Evolutionary conservation across 2,797 vertebrate species (phyloP).

Genomic region (Sebastolobus alascanus): DNA sequence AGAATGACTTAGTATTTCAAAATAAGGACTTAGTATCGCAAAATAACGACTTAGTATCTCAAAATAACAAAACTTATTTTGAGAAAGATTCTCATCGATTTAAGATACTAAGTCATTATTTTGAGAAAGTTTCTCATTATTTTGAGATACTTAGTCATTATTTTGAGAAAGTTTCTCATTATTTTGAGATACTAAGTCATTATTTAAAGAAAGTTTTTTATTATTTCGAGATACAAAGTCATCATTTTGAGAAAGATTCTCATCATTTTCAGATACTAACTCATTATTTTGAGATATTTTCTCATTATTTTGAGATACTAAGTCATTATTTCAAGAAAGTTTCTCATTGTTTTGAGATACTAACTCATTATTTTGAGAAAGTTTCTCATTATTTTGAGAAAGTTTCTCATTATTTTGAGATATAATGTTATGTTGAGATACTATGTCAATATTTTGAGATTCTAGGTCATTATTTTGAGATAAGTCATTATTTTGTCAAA

Average conservation of each 20-base stretch:
- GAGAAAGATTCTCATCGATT: neutral
- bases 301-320: neutral
- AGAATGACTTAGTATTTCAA: neutral
- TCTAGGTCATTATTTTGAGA: neutral
- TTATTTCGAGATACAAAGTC: neutral
- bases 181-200: neutral
- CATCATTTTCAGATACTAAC: too few species aligned
- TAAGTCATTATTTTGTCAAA: too few species aligned
- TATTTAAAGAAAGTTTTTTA: neutral
- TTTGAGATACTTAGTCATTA: neutral
- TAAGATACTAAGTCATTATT: neutral
- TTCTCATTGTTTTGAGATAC: too few species aligned
- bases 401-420: too few species aligned
- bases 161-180: neutral
- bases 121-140: neutral
- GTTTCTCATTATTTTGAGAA: too few species aligned
- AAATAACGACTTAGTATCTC: neutral
- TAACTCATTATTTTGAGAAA: too few species aligned
- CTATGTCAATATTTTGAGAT: neutral
- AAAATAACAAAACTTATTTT: too few species aligned
- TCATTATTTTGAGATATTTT: too few species aligned
- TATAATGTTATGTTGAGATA: neutral
- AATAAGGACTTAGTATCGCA: neutral
- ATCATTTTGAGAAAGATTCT: too few species aligned
- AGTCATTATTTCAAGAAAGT: too few species aligned